Percentiles rank a stretch among this genome's conserved stretches.
Conservation (phyloP, 2,797 vertebrate genomes). For the Chiloscyllium punctatum region DNA sequence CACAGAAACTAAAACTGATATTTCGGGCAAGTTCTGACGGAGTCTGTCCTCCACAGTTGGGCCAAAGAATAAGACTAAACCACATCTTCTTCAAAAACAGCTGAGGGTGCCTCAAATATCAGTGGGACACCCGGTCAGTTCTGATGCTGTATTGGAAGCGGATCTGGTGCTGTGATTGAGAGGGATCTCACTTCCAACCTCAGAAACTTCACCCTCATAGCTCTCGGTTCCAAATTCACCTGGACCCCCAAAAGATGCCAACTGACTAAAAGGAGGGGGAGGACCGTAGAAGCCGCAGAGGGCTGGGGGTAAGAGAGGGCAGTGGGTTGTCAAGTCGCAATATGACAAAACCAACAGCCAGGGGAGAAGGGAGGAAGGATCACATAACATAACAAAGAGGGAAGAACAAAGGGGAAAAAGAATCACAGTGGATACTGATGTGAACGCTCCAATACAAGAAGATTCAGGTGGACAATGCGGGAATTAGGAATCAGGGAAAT, state of each 20-base stretch:
- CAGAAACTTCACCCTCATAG: background rate
- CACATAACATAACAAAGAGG: too few relatives aligned
- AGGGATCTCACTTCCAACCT: background rate
- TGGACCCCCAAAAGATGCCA: too few relatives aligned
- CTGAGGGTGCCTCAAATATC: background rate
- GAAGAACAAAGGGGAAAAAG: too few relatives aligned
- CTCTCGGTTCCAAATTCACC: background rate
- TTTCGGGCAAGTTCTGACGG: background rate
- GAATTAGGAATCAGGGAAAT: too few relatives aligned
- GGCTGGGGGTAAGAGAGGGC: too few relatives aligned
- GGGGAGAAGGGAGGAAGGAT: too few relatives aligned
- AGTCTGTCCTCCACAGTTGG: background rate
- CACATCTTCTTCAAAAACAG: background rate
- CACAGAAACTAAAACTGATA: background rate
- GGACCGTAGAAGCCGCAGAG: background rate
- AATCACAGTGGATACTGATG: too few relatives aligned
- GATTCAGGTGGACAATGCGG: too few relatives aligned
- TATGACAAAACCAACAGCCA: too few relatives aligned
- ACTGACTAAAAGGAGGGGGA: too few relatives aligned
- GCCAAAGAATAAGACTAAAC: background rate
- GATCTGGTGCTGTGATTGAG: background rate
- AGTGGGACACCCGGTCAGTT: background rate
- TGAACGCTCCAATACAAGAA: too few relatives aligned
- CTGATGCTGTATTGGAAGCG: background rate
- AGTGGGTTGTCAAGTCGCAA: too few relatives aligned